Conservation (phyloP, 1,140 invertebrate genomes). For the Drosophila nigrodunni region DNA sequence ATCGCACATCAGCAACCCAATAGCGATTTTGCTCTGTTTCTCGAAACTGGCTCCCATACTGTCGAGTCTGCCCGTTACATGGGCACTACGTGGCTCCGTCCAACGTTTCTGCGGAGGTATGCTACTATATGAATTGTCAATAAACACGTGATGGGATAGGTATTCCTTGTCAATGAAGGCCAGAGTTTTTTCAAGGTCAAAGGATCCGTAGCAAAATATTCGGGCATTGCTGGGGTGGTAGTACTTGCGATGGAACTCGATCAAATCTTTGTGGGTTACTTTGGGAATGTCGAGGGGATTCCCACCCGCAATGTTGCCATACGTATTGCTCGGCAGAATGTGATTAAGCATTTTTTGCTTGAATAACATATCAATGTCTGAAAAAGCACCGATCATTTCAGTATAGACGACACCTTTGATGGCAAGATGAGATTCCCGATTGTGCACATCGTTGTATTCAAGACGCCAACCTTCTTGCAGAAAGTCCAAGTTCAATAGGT, state of each 20-base stretch:
- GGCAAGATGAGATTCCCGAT: slow-evolving; percentile 90
- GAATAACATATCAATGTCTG: slow-evolving; percentile 92
- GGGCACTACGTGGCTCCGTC: slow-evolving; percentile 87
- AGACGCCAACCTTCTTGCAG: slow-evolving; percentile 97
- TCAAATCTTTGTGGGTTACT: slow-evolving; percentile 91
- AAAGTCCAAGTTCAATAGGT: slow-evolving; percentile 92
- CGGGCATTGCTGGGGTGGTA: slow-evolving; percentile 96
- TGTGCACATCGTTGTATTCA: slow-evolving; percentile 91
- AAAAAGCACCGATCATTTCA: slow-evolving; percentile 98
- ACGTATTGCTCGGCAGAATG: slow-evolving; percentile 91
- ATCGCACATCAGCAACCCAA: slow-evolving; percentile 91
- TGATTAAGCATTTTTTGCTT: slow-evolving; percentile 89
- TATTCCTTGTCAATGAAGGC: slow-evolving; percentile 91
- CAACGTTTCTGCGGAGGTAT: slow-evolving; percentile 91
- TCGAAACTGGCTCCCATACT: slow-evolving; percentile 91
- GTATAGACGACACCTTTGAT: slow-evolving; percentile 98
- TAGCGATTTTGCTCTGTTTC: slow-evolving; percentile 92
- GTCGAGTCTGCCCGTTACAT: slow-evolving; percentile 90
- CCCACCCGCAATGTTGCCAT: slow-evolving; percentile 93
- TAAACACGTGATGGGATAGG: slow-evolving; percentile 86
- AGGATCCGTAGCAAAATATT: slow-evolving; percentile 96
- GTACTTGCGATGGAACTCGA: slow-evolving; percentile 92
- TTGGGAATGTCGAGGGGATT: slow-evolving; percentile 94
- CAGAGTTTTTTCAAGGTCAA: slow-evolving; percentile 92
- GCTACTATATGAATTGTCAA: slow-evolving; percentile 87